Evolutionary conservation across 1,140 invertebrate species (phyloP).

Genomic region (Melanaphis sacchari): DNA sequence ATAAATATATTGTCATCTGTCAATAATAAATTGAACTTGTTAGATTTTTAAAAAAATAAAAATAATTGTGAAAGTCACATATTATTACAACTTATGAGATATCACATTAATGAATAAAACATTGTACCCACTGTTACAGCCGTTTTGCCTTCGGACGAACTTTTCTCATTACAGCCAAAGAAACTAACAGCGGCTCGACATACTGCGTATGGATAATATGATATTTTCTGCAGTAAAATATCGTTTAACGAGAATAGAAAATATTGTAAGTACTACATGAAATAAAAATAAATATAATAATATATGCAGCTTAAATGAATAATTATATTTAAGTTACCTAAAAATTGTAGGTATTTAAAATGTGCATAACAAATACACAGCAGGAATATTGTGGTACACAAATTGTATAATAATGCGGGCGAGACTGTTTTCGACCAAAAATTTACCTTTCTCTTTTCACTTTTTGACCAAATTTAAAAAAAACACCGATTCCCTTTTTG

Average conservation of each 20-base stretch:
- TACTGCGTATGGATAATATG: neutral
- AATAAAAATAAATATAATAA: neutral
- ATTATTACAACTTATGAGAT: neutral
- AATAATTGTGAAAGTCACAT: conserved; percentile 26
- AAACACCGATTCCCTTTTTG: too few relatives aligned
- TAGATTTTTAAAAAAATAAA: neutral
- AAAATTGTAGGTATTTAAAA: too few relatives aligned
- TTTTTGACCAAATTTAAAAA: too few relatives aligned
- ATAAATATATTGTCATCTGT: conserved; percentile 11
- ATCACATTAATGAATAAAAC: conserved; percentile 22
- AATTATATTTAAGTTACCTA: neutral
- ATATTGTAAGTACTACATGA: neutral
- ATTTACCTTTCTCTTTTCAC: too few relatives aligned
- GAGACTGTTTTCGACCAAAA: too few relatives aligned
- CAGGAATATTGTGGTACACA: too few relatives aligned
- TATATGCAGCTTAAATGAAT: neutral
- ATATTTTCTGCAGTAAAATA: neutral
- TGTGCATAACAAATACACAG: too few relatives aligned
- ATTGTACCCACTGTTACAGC: neutral
- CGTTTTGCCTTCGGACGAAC: neutral
- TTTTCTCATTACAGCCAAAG: neutral
- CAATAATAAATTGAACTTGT: neutral
- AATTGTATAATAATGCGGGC: too few relatives aligned
- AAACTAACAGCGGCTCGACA: neutral
- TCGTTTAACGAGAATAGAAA: neutral